Evolutionary conservation across 2,888 invertebrate genomes (phyloP).

Genomic region (Oasisia sp.): DNA sequence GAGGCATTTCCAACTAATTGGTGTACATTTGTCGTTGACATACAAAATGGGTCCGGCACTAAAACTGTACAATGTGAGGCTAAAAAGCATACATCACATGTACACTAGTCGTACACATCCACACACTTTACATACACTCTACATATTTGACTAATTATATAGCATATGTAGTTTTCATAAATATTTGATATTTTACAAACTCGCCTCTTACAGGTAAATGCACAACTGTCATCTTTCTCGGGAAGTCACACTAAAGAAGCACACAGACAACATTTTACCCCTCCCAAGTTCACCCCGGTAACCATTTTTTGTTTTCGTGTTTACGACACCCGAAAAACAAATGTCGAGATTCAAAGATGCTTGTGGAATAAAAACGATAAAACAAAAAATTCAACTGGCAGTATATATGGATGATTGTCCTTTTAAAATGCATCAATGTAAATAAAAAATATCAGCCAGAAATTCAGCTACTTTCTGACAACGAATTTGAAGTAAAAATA

Average conservation of each 20-base stretch:
- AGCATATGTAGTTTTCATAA: constrained; percentile 17
- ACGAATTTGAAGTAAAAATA: not conserved
- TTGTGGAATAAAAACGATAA: not conserved
- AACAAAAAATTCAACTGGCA: not conserved
- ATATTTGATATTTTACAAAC: constrained; percentile 1
- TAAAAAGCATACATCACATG: constrained; percentile 5
- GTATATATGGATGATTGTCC: not conserved
- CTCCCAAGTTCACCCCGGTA: not conserved
- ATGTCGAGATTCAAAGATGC: not conserved
- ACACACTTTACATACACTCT: not conserved
- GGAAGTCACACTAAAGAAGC: not conserved
- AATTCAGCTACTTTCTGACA: not conserved
- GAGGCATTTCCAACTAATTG: not conserved
- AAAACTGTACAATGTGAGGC: constrained; percentile 6
- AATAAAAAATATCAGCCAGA: not conserved
- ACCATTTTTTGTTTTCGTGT: not conserved
- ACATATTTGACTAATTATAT: not conserved
- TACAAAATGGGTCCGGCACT: not conserved
- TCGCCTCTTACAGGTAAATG: not conserved
- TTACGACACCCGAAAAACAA: not conserved
- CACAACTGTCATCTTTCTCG: not conserved
- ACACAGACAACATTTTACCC: not conserved
- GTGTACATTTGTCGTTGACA: not conserved
- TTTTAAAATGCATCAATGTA: not conserved
- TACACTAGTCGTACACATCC: not conserved